Evolutionary conservation across 2,888 invertebrate species (phyloP).

Genomic region (Dynastes tityus): DNA sequence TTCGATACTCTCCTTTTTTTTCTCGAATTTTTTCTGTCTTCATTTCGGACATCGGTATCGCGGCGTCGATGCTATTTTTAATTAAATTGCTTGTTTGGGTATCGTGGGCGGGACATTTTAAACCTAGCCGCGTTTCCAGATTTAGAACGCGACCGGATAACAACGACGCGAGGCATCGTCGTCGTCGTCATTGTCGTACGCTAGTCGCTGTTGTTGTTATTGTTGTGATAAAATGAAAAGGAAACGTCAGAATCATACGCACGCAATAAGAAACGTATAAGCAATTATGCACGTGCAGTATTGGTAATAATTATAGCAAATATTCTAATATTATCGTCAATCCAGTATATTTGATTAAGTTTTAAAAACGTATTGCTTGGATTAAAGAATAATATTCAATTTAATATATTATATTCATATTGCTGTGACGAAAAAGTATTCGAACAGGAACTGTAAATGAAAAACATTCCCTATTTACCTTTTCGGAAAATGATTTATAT

Average conservation of each 20-base stretch:
- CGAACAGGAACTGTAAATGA: no score
- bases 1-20: background rate
- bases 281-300: background rate
- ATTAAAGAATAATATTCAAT: no score
- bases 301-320: no score
- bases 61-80: slow-evolving; percentile 19
- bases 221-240: background rate
- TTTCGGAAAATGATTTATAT: no score
- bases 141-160: slow-evolving; percentile 14
- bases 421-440: no score
- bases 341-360: no score
- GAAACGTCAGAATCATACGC: background rate
- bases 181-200: background rate
- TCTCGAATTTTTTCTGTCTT: background rate
- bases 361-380: no score
- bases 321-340: no score
- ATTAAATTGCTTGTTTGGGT: slow-evolving; percentile 27
- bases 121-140: background rate
- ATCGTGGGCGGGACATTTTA: background rate
- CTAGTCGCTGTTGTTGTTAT: background rate
- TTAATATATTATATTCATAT: no score
- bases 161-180: slow-evolving; percentile 6
- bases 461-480: no score
- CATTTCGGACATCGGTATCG: background rate
- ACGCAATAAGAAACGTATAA: background rate